Base-by-base conservation (phyloP, 1,140 invertebrate species). In the Hycleus cichorii region DNA sequence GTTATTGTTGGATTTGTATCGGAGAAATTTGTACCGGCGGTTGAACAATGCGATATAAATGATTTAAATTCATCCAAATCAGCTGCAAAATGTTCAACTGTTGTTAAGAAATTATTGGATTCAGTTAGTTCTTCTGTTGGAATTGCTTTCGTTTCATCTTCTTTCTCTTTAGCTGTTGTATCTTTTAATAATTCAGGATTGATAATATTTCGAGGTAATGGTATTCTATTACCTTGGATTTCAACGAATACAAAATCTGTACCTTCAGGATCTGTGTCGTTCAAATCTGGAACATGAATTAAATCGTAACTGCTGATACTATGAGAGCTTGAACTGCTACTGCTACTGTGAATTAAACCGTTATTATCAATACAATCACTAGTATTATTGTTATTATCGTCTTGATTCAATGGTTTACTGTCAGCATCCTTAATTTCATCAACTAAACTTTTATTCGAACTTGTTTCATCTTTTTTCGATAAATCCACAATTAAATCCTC, bases 31-130 rank as follows among this genome's bases (percentile, higher is more conserved):
- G 60, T 62, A 8, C 64, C 64, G 8, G 61, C 49, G 7, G 61
- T 59, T 9, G 63, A 65, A 51, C 61, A 63, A 38, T 67, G 63
- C 2, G 60, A 58, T 46, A 59, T 49, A 38, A 55, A 58, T 42
- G 55, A 39, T 52, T 52, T 50, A 11, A 43, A 39, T 10, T 50
- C 48, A 1, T 62, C 47, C 27, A 52, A 32, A 32, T 32, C 32
- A 32, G 32, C 54, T 5, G 32, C 32, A 32, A 32, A 32, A 32
- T 32, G 32, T 32, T 32, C 4, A 32, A 32, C 32, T 5, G 32
- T 32, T 32, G 32, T 32, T 32, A 32, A 32, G 32, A 32, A 32
- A 32, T 32, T 32, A 32, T 32, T 32, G 1, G 32, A 32, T 32
- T 32, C 32, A 32, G 32, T 1, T 7, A 7, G 32, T 39, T 51